phyloP scores from a whole-genome alignment of 2,113 vertebrate genomes.

The Carlito syrichta region DNA sequence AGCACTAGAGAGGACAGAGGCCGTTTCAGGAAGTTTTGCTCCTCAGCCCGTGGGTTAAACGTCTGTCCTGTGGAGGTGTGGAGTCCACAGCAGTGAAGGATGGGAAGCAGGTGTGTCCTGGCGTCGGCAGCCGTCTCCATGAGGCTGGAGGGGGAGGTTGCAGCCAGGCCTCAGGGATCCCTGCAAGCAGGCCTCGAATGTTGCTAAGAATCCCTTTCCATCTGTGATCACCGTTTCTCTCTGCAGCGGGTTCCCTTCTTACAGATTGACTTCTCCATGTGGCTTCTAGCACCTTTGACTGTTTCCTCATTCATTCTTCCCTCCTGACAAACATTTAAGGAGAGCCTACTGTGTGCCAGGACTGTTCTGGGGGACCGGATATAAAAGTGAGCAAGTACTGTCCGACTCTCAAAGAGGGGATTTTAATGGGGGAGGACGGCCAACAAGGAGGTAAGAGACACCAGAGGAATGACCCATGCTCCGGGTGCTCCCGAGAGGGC shows the following conservation, averaged over 20 bases:
- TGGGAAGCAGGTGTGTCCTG: not conserved
- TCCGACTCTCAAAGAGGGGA: not conserved
- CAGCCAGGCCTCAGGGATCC: not conserved
- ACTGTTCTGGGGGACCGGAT: not conserved
- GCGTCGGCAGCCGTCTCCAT: rapidly evolving
- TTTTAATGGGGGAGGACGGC: too few relatives aligned
- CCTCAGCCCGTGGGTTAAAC: not conserved
- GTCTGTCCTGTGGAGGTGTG: not conserved
- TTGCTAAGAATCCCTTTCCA: not conserved
- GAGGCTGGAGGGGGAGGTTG: too few relatives aligned
- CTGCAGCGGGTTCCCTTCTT: not conserved
- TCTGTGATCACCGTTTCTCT: not conserved
- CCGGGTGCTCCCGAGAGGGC: not conserved
- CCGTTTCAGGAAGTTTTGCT: not conserved
- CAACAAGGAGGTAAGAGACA: not conserved
- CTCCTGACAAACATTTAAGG: not conserved
- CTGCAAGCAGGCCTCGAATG: not conserved
- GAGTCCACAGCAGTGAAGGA: not conserved
- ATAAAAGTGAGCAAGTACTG: not conserved
- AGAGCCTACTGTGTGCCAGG: not conserved
- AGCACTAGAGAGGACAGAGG: not conserved
- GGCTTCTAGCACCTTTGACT: not conserved
- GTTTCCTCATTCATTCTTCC: not conserved
- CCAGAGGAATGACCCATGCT: too few relatives aligned
- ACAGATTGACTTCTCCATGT: not conserved